Evolutionary conservation across 2,888 invertebrate species (phyloP).

Genomic region (Watsonalla binaria): DNA sequence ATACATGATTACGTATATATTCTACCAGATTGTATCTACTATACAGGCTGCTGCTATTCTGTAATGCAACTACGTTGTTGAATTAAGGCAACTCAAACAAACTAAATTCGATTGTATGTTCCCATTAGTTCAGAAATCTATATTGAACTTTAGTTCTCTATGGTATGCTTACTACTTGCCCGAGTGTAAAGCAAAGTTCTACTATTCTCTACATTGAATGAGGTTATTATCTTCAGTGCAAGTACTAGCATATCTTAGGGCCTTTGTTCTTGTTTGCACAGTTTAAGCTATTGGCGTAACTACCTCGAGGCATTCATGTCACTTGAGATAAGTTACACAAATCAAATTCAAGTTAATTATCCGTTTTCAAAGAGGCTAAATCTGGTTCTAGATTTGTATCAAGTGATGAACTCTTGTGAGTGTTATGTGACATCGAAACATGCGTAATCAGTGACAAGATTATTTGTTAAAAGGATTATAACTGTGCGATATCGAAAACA

Average conservation of each 20-base stretch:
- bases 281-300: constrained; percentile 21
- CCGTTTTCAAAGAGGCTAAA: constrained; percentile 42
- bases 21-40: not conserved
- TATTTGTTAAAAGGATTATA: constrained; percentile 18
- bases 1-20: too few relatives aligned
- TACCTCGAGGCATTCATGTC: constrained; percentile 5
- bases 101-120: constrained; percentile 29
- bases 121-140: constrained; percentile 24
- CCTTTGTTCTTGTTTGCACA: constrained; percentile 18
- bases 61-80: too few relatives aligned
- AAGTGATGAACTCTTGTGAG: constrained; percentile 54
- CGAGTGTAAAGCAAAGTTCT: constrained; percentile 43
- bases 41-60: not conserved
- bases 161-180: constrained; percentile 21
- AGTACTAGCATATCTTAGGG: constrained; percentile 18
- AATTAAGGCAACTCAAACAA: constrained; percentile 20
- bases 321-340: not conserved
- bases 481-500: constrained; percentile 17
- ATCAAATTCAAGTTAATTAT: constrained; percentile 4
- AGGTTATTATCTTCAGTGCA: constrained; percentile 32
- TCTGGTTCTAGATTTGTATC: constrained; percentile 13
- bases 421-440: constrained; percentile 21
- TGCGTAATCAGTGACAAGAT: constrained; percentile 28
- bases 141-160: constrained; percentile 31
- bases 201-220: constrained; percentile 40